Conservation (phyloP, 2,888 invertebrate species). For the Lepidochitona cinerea region DNA sequence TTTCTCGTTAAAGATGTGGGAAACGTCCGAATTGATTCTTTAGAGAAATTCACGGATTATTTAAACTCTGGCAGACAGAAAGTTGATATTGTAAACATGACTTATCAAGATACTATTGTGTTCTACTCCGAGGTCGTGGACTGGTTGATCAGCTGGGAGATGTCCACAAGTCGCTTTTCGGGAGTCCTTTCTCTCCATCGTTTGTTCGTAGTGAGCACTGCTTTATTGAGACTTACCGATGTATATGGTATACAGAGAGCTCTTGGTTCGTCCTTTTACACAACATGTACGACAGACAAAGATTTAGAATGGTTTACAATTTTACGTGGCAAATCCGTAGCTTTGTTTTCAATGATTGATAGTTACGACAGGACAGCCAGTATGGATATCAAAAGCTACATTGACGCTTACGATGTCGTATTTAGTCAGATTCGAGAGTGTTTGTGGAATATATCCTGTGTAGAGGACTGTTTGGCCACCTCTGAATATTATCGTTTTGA, state of each 20-base stretch:
- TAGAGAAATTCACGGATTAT: background rate
- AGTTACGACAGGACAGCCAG: background rate
- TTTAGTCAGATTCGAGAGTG: background rate
- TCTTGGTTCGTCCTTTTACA: conserved; percentile 3
- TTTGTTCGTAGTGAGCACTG: background rate
- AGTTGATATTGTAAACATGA: background rate
- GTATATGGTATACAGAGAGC: background rate
- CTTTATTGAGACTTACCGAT: background rate
- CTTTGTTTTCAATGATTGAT: background rate
- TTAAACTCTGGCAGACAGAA: background rate
- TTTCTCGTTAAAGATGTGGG: background rate
- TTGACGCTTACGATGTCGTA: background rate
- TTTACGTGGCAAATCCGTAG: background rate
- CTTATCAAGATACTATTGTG: background rate
- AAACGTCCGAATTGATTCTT: background rate
- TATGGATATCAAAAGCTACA: background rate
- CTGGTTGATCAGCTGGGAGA: background rate
- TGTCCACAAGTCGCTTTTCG: background rate
- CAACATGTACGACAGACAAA: background rate
- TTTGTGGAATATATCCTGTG: background rate
- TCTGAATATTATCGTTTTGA: background rate
- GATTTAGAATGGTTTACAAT: background rate
- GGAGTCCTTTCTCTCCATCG: background rate
- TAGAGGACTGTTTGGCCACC: background rate
- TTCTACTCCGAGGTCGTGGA: background rate